A percentile compares a stretch with the other conserved stretches of the same genome.
phyloP scores from a whole-genome alignment of 2,797 vertebrate species.

The Cyprinodon diabolis region DNA sequence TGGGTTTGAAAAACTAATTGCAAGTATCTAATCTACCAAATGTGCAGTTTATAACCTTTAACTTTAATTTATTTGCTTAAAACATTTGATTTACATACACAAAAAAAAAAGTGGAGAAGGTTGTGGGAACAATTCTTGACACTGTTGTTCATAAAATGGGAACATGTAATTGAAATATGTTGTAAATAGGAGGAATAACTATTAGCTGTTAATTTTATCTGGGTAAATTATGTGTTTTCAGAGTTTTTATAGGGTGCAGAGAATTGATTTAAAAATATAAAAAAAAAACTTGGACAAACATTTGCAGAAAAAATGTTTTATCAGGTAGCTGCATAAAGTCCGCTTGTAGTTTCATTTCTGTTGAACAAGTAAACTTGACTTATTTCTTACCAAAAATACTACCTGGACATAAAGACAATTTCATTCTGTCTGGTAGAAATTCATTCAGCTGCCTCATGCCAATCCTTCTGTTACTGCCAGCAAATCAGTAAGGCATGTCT shows the following conservation, averaged over 20 bases:
- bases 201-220: neutral
- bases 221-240: neutral
- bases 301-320: neutral
- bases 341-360: conserved; percentile 2
- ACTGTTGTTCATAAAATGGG: neutral
- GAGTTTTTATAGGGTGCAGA: neutral
- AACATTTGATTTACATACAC: neutral
- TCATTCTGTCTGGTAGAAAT: conserved; percentile 38
- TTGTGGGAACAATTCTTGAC: neutral
- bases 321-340: neutral
- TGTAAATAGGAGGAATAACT: neutral
- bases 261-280: neutral
- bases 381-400: conserved; percentile 31
- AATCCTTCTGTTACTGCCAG: conserved; percentile 42
- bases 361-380: conserved; percentile 29
- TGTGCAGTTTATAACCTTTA: neutral
- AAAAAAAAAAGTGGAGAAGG: neutral
- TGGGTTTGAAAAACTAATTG: neutral
- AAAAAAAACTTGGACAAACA: neutral
- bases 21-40: neutral
- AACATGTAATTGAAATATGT: neutral
- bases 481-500: conserved; percentile 35
- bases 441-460: conserved; percentile 40
- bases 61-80: neutral
- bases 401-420: conserved; percentile 19